A percentile compares a stretch with the other conserved stretches of the same genome.
These are phyloP conservation scores for Mechanitis messenoides DNA, from an alignment of 2,888 invertebrate species.

Conservation along the genomic window DNA sequence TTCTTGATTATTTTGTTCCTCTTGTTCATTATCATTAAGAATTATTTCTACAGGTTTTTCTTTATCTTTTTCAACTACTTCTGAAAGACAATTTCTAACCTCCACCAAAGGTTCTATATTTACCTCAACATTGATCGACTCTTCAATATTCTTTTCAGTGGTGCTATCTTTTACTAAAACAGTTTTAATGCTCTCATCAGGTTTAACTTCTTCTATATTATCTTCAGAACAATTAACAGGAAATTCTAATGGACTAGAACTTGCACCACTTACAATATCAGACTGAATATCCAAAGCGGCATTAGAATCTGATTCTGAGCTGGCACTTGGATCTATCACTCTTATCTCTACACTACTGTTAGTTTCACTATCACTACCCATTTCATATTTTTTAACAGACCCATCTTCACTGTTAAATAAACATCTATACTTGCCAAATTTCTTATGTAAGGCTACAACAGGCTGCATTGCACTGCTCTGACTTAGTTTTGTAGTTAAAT, in stretches of 20 bases:
- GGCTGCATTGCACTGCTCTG: conserved; percentile 38
- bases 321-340: conserved; percentile 61
- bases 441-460: conserved; percentile 68
- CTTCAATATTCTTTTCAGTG: conserved; percentile 8
- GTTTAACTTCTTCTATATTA: conserved; percentile 45
- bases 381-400: conserved; percentile 56
- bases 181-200: conserved; percentile 35
- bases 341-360: conserved; percentile 67
- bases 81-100: conserved; percentile 7
- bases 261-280: conserved; percentile 52
- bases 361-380: conserved; percentile 72
- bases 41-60: conserved; percentile 11
- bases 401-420: conserved; percentile 63
- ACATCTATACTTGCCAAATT: conserved; percentile 76
- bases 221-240: conserved; percentile 36
- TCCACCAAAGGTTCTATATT: conserved; percentile 9
- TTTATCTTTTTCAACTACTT: conserved; percentile 10
- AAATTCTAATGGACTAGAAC: conserved; percentile 48
- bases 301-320: conserved; percentile 72
- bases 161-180: conserved; percentile 12
- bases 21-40: conserved; percentile 23
- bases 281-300: conserved; percentile 57
- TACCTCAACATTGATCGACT: conserved; percentile 6
- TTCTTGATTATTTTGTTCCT: conserved; percentile 36
- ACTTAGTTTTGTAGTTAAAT: conserved; percentile 38